phyloP scores from a whole-genome alignment of 2,888 invertebrate species.

The Epirrita christyi region DNA sequence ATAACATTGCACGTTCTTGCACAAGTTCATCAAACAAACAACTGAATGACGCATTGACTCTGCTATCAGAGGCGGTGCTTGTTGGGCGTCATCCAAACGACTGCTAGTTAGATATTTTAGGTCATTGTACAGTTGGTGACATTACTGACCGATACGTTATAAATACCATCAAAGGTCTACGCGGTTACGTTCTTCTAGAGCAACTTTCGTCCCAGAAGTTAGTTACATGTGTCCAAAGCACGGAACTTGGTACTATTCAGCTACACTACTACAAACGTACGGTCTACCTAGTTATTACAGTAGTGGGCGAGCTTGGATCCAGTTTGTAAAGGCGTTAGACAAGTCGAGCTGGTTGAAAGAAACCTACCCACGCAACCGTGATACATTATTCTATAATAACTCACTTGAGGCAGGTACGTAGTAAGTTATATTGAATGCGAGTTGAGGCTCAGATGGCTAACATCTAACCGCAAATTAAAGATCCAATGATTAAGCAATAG shows the following conservation, averaged over 20 bases:
- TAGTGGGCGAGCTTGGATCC: constrained; percentile 13
- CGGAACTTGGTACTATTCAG: background rate
- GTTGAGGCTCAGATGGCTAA: background rate
- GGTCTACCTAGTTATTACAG: background rate
- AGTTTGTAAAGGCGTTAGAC: constrained; percentile 23
- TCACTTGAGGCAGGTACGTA: too few species aligned
- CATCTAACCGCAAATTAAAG: background rate
- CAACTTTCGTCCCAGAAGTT: background rate
- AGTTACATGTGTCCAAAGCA: background rate
- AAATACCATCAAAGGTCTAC: background rate
- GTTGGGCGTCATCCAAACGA: constrained; percentile 26
- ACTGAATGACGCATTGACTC: constrained; percentile 23
- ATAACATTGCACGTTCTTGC: constrained; percentile 2
- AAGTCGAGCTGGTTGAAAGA: constrained; percentile 7
- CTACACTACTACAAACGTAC: background rate
- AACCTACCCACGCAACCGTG: constrained; percentile 10
- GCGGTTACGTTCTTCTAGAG: background rate
- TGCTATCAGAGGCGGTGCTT: constrained; percentile 14
- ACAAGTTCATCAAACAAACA: constrained; percentile 9
- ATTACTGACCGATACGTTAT: too few species aligned
- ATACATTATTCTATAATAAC: constrained; percentile 9
- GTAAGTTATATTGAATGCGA: too few species aligned
- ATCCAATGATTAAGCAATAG: background rate
- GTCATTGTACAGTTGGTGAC: constrained; percentile 8
- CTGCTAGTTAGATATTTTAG: constrained; percentile 15